Evolutionary conservation across 2,797 vertebrate species (phyloP).

Genomic region (Acestrorhynchus altus): DNA sequence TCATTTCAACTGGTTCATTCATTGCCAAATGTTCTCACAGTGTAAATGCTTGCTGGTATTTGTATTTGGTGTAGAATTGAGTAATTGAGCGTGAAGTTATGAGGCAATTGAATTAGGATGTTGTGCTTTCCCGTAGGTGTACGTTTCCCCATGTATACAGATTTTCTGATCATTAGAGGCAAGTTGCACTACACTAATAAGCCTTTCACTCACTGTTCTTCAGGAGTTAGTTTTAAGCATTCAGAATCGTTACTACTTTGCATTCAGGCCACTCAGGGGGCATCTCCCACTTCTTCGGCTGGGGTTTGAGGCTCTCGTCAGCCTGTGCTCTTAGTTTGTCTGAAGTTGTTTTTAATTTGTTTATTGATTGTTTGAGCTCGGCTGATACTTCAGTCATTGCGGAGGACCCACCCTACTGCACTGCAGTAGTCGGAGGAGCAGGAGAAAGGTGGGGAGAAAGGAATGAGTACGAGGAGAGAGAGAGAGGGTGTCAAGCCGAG

Average conservation of each 20-base stretch:
- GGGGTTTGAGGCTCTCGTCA: neutral
- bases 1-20: neutral
- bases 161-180: neutral
- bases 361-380: conserved; percentile 37
- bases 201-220: neutral
- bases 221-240: neutral
- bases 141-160: neutral
- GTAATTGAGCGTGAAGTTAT: neutral
- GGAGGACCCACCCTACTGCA: conserved; percentile 75
- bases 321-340: conserved; percentile 1
- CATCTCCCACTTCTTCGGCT: neutral
- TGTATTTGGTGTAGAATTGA: neutral
- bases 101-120: neutral
- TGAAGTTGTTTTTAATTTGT: conserved; percentile 43
- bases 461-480: conserved; percentile 49
- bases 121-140: neutral
- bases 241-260: neutral
- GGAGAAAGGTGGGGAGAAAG: conserved; percentile 68
- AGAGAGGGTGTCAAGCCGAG: conserved; percentile 51
- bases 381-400: conserved; percentile 47
- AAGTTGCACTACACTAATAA: neutral
- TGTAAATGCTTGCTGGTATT: neutral
- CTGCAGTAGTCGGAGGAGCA: conserved; percentile 76
- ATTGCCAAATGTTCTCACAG: neutral
- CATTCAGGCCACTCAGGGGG: neutral